Percentiles rank a stretch among this genome's conserved stretches.
These are phyloP conservation scores for Bombus picipes DNA, from an alignment of 1,140 invertebrate species.

Conservation along the genomic window DNA sequence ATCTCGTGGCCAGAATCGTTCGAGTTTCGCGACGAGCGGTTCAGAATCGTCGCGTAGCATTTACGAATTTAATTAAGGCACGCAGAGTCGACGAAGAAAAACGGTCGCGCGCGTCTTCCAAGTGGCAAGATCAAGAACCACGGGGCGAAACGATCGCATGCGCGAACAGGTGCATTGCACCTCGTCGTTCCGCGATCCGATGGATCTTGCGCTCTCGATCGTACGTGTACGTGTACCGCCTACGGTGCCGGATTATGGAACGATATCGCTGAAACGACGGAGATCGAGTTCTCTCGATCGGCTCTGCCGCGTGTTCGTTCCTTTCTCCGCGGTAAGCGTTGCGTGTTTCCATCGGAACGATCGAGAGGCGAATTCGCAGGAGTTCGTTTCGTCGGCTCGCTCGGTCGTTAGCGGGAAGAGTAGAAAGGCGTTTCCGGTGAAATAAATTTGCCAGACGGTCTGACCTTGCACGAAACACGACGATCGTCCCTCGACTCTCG, in stretches of 20 bases:
- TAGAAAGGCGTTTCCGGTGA: constrained; percentile 65
- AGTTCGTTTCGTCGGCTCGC: constrained; percentile 43
- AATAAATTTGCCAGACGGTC: constrained; percentile 54
- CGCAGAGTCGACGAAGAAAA: background rate
- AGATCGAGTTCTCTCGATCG: constrained; percentile 64
- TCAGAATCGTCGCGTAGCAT: background rate
- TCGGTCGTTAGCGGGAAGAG: constrained; percentile 53
- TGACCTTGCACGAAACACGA: constrained; percentile 54
- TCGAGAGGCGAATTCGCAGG: constrained; percentile 53
- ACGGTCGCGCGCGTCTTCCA: background rate
- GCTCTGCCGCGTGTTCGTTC: constrained; percentile 35
- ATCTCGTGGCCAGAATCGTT: no score
- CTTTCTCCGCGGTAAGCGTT: constrained; percentile 49
- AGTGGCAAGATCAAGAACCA: constrained; percentile 26
- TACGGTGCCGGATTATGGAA: constrained; percentile 67
- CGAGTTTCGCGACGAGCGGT: no score
- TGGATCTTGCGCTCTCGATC: constrained; percentile 15
- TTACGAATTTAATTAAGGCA: constrained; percentile 33
- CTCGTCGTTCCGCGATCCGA: constrained; percentile 41
- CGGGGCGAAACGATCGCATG: constrained; percentile 57
- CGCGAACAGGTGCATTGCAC: constrained; percentile 60
- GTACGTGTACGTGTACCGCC: constrained; percentile 61
- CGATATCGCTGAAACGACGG: constrained; percentile 65
- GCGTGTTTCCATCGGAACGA: constrained; percentile 57
- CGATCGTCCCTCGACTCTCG: constrained; percentile 25